These are phyloP conservation scores for Odontophorus gujanensis DNA, from an alignment of 2,113 vertebrate species.

Conservation along the genomic window DNA sequence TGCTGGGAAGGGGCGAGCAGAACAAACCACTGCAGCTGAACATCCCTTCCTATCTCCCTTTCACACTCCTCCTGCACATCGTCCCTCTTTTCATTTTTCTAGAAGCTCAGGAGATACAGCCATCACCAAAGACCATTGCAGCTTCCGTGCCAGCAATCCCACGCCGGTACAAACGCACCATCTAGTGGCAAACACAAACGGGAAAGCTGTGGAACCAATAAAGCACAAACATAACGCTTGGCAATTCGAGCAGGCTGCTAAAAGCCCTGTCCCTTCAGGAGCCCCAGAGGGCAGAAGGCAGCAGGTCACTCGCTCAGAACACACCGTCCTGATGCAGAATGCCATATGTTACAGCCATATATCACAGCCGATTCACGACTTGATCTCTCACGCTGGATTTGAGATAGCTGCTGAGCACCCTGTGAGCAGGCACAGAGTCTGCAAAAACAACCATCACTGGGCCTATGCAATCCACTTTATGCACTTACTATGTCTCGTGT, in stretches of 20 bases:
- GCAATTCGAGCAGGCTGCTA: background rate
- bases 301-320: no score
- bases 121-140: accelerated
- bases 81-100: background rate
- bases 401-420: accelerated
- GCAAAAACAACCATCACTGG: accelerated
- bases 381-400: background rate
- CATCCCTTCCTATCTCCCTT: background rate
- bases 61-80: accelerated
- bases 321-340: no score
- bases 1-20: background rate
- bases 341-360: no score
- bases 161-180: background rate
- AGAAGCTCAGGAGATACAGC: background rate
- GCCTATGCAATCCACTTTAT: accelerated
- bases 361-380: background rate
- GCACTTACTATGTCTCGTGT: accelerated
- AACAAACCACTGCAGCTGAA: background rate
- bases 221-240: background rate
- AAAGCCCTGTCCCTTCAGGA: background rate
- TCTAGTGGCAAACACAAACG: background rate
- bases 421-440: accelerated
- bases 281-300: background rate
- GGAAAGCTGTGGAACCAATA: accelerated
- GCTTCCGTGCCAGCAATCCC: accelerated